Evolutionary conservation across 2,797 vertebrate species (phyloP).

Genomic region (Morus bassanus): DNA sequence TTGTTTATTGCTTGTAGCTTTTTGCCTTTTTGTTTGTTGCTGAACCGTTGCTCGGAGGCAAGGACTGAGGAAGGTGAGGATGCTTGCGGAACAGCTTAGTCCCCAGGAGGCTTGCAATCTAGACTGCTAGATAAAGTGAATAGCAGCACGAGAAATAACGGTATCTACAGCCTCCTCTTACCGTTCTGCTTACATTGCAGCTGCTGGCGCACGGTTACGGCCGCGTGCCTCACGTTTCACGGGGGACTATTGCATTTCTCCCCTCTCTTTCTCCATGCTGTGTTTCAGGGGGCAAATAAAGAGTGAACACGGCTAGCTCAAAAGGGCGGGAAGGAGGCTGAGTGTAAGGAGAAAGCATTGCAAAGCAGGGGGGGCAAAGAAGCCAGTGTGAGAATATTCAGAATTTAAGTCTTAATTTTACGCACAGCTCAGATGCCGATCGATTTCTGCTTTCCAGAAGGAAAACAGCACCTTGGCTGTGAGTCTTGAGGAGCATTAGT

Average conservation of each 20-base stretch:
- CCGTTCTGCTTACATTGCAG: not conserved
- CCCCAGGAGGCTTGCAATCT: not conserved
- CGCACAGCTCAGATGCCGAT: not conserved
- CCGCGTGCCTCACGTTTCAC: not conserved
- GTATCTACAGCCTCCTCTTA: not conserved
- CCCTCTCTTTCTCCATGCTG: not conserved
- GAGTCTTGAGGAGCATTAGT: not conserved
- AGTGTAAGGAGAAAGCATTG: not conserved
- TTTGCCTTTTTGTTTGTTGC: not conserved
- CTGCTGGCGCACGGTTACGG: not conserved
- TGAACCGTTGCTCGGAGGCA: not conserved
- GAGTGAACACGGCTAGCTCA: not conserved
- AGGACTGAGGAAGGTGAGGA: not conserved
- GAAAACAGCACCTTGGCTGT: not conserved
- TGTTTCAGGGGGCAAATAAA: not conserved
- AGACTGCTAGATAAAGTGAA: not conserved
- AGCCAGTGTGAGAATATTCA: not conserved
- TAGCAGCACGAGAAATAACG: accelerated
- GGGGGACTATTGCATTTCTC: not conserved
- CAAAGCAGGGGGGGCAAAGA: not conserved
- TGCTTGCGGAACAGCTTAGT: not conserved
- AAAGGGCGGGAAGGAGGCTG: not conserved
- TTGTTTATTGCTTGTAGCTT: not conserved
- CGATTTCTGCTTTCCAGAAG: not conserved
- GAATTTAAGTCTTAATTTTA: not conserved